Evolutionary conservation across 2,797 vertebrate genomes (phyloP).

Genomic region (Gephyroberyx darwinii): DNA sequence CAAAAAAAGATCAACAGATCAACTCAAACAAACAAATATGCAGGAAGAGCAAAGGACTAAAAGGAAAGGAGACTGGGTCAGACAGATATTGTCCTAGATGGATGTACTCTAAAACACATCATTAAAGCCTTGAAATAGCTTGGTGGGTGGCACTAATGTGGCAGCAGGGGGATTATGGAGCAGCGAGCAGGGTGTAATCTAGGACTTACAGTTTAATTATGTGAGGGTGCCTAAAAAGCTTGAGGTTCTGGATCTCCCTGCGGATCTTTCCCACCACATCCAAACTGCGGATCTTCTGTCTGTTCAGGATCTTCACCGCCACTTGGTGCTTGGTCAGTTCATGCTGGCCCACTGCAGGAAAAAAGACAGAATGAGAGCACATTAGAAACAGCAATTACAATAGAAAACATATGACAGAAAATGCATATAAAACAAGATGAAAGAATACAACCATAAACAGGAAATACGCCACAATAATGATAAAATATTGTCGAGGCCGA

Average conservation of each 20-base stretch:
- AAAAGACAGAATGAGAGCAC: slow-evolving; percentile 15
- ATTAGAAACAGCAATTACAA: neutral
- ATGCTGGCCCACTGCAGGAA: slow-evolving; percentile 91
- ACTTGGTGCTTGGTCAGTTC: slow-evolving; percentile 98
- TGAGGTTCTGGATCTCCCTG: slow-evolving; percentile 98
- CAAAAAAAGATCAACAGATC: slow-evolving; percentile 23
- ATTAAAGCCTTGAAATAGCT: slow-evolving; percentile 68
- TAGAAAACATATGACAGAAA: neutral
- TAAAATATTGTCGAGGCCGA: neutral
- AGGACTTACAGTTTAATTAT: slow-evolving; percentile 98
- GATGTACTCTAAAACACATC: slow-evolving; percentile 61
- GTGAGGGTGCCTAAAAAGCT: slow-evolving; percentile 98
- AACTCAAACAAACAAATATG: slow-evolving; percentile 32
- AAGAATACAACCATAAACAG: neutral
- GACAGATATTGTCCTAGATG: slow-evolving; percentile 58
- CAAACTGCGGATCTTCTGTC: slow-evolving; percentile 98
- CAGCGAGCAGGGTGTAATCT: slow-evolving; percentile 65
- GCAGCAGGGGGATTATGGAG: slow-evolving; percentile 59
- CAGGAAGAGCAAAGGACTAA: slow-evolving; percentile 15
- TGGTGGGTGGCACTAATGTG: slow-evolving; percentile 70
- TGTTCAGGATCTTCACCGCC: slow-evolving; percentile 97
- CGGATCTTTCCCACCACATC: slow-evolving; percentile 99
- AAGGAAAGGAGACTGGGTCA: slow-evolving; percentile 50
- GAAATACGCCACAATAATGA: neutral
- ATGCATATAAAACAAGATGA: neutral